Evolutionary conservation across 2,888 invertebrate genomes (phyloP).

Genomic region (Agrilus mali): DNA sequence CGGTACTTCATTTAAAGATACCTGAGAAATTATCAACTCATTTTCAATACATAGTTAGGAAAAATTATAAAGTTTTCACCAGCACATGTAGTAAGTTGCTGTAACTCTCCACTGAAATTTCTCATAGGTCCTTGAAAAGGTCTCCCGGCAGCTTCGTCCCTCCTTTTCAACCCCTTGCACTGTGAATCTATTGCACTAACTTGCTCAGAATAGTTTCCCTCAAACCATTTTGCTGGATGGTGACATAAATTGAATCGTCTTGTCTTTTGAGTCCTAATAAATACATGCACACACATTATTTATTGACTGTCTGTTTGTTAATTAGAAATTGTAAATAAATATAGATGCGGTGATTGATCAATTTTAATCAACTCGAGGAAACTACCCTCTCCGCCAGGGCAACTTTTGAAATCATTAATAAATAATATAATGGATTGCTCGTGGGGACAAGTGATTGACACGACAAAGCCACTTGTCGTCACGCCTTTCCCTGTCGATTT

Average conservation of each 20-base stretch:
- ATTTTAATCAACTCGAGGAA: too few species aligned
- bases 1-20: slow-evolving; percentile 43
- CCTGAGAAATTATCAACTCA: too few species aligned
- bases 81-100: slow-evolving; percentile 55
- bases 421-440: too few species aligned
- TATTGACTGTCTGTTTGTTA: slow-evolving; percentile 8
- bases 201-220: slow-evolving; percentile 26
- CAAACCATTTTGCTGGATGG: slow-evolving; percentile 37
- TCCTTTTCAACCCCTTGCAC: slow-evolving; percentile 34
- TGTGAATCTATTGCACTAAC: slow-evolving; percentile 35
- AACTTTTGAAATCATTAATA: too few species aligned
- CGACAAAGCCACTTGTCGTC: too few species aligned
- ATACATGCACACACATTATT: too few species aligned
- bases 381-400: too few species aligned
- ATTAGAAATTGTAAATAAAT: slow-evolving; percentile 8
- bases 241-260: slow-evolving; percentile 39
- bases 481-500: too few species aligned
- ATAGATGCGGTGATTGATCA: too few species aligned
- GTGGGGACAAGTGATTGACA: too few species aligned
- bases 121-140: slow-evolving; percentile 46
- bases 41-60: too few species aligned
- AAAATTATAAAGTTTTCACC: too few species aligned
- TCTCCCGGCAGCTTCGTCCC: slow-evolving; percentile 34
- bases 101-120: slow-evolving; percentile 49
- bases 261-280: slow-evolving; percentile 31